Evolutionary conservation across 2,797 vertebrate species (phyloP).

Genomic region (Distichodus sexfasciatus): DNA sequence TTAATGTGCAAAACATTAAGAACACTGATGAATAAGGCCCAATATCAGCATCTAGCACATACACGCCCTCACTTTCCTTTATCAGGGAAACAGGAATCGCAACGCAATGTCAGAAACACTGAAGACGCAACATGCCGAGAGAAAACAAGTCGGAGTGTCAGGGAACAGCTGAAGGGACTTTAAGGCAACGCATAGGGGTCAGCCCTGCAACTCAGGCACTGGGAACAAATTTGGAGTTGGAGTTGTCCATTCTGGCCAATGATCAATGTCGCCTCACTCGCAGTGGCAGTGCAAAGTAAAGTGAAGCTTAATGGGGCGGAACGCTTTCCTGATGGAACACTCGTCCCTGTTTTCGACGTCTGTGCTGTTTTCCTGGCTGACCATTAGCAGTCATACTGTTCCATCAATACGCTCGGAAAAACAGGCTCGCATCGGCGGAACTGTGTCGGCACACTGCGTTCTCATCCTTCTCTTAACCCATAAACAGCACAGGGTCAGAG

Average conservation of each 20-base stretch:
- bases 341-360: constrained; percentile 25
- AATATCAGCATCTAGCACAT: not conserved
- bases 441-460: not conserved
- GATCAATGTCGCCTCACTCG: constrained; percentile 23
- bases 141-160: not conserved
- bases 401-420: constrained; percentile 27
- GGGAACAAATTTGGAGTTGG: constrained; percentile 12
- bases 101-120: not conserved
- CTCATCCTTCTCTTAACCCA: no score
- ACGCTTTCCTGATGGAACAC: constrained; percentile 37
- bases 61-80: not conserved
- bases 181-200: constrained; percentile 20
- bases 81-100: not conserved
- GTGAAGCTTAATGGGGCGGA: constrained; percentile 38
- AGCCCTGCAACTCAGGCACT: constrained; percentile 8
- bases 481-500: no score
- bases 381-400: not conserved
- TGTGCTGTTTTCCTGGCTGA: not conserved
- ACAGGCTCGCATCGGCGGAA: not conserved
- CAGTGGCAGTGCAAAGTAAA: constrained; percentile 6
- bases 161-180: constrained; percentile 19
- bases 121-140: not conserved
- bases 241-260: constrained; percentile 20
- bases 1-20: constrained; percentile 18
- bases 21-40: not conserved